phyloP scores from a whole-genome alignment of 2,888 invertebrate genomes.

The Fissipunctia ypsillon region DNA sequence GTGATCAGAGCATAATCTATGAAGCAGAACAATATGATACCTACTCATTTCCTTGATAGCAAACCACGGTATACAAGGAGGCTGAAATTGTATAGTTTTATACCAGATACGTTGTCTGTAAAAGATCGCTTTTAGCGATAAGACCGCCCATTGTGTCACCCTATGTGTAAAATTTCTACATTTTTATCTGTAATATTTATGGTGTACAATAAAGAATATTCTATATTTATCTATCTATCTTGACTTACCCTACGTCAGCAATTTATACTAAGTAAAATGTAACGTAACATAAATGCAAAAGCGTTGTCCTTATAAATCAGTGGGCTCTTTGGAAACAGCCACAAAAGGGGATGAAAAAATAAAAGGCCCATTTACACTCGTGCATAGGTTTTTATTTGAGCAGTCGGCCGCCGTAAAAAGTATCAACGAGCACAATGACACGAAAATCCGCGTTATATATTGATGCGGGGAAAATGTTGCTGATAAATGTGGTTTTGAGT shows the following conservation, averaged over 20 bases:
- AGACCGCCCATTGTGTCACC: too few relatives aligned
- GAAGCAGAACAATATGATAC: too few relatives aligned
- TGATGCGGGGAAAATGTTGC: constrained; percentile 30
- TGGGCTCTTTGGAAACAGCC: constrained; percentile 34
- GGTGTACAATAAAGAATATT: too few relatives aligned
- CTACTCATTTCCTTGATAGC: too few relatives aligned
- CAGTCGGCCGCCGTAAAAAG: constrained; percentile 26
- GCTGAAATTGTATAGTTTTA: too few relatives aligned
- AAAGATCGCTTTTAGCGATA: too few relatives aligned
- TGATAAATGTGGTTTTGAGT: constrained; percentile 18
- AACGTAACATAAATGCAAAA: constrained; percentile 49
- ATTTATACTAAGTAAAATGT: constrained; percentile 54
- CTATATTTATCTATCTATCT: too few relatives aligned
- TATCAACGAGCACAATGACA: constrained; percentile 46
- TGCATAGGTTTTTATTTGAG: constrained; percentile 63
- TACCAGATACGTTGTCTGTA: too few relatives aligned
- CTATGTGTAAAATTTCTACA: too few relatives aligned
- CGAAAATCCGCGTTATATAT: constrained; percentile 49
- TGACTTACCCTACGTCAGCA: constrained; percentile 27
- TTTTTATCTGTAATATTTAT: too few relatives aligned
- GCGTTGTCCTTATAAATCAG: constrained; percentile 56
- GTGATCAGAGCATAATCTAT: too few relatives aligned
- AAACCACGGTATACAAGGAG: too few relatives aligned
- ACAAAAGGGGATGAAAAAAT: constrained; percentile 61
- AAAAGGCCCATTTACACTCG: constrained; percentile 60